These are phyloP conservation scores for Cremastinae sp. DNA, from an alignment of 2,888 invertebrate genomes.

Conservation along the genomic window DNA sequence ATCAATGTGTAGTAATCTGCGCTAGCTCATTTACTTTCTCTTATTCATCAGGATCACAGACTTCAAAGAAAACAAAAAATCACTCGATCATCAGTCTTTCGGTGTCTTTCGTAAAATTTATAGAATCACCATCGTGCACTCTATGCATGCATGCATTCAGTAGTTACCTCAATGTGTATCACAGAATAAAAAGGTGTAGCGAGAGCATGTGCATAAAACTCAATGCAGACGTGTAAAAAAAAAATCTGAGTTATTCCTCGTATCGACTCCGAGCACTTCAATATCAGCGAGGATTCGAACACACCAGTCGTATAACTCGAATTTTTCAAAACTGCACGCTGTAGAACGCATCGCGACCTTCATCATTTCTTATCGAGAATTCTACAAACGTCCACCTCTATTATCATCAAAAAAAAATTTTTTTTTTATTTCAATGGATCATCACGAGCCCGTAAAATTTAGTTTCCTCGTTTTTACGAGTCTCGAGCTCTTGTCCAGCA, in stretches of 20 bases:
- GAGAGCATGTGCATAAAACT: slow-evolving; percentile 48
- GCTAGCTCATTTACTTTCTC: slow-evolving; percentile 35
- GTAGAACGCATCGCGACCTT: slow-evolving; percentile 40
- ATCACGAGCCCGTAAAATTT: no score
- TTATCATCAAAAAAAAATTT: no score
- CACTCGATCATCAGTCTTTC: slow-evolving; percentile 28
- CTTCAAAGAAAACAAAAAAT: slow-evolving; percentile 30
- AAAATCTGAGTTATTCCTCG: no score
- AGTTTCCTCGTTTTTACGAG: no score
- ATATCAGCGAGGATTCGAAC: neutral
- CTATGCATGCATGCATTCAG: slow-evolving; percentile 16
- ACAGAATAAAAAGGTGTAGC: slow-evolving; percentile 10
- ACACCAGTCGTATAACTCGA: slow-evolving; percentile 17
- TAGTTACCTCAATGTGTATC: neutral
- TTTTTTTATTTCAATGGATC: neutral
- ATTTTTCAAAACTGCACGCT: slow-evolving; percentile 42
- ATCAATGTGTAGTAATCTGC: slow-evolving; percentile 5
- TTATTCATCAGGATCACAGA: slow-evolving; percentile 32
- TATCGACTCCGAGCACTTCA: no score
- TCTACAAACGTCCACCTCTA: neutral
- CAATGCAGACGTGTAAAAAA: neutral
- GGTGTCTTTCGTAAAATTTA: neutral
- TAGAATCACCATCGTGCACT: slow-evolving; percentile 14
- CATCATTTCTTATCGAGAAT: slow-evolving; percentile 16
- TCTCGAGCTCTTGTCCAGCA: no score